Evolutionary conservation across 2,113 vertebrate species (phyloP).

Genomic region (Spea bombifrons): DNA sequence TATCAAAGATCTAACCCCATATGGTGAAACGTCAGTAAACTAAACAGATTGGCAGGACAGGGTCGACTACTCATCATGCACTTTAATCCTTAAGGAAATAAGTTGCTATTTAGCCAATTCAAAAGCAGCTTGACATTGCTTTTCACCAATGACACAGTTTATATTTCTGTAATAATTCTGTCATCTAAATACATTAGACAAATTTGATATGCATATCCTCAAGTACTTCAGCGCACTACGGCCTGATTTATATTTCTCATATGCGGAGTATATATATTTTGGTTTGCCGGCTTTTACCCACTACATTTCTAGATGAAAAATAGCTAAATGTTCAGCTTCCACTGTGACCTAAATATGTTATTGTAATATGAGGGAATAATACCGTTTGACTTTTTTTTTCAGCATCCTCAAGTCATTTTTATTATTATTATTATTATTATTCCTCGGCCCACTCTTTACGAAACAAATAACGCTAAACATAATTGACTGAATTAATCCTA

Average conservation of each 20-base stretch:
- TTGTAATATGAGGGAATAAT: neutral
- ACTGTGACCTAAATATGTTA: slow-evolving; percentile 24
- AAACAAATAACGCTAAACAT: too few relatives aligned
- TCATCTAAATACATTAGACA: slow-evolving; percentile 51
- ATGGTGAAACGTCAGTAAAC: slow-evolving; percentile 60
- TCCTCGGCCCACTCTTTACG: too few relatives aligned
- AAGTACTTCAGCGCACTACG: slow-evolving; percentile 52
- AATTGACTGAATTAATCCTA: too few relatives aligned
- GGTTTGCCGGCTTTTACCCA: neutral
- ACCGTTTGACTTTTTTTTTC: neutral
- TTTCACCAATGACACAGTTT: slow-evolving; percentile 59
- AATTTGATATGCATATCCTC: slow-evolving; percentile 55
- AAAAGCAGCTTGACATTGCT: slow-evolving; percentile 62
- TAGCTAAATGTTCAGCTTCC: neutral
- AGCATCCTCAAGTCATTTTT: neutral
- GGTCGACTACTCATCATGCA: slow-evolving; percentile 55
- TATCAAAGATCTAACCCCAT: slow-evolving; percentile 62
- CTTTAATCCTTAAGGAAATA: slow-evolving; percentile 63
- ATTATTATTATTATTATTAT: neutral
- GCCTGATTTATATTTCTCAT: slow-evolving; percentile 51
- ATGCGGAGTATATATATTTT: neutral
- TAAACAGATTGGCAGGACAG: slow-evolving; percentile 63
- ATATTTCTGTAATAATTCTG: slow-evolving; percentile 57
- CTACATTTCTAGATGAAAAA: slow-evolving; percentile 26
- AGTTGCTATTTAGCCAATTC: slow-evolving; percentile 61